Evolutionary conservation across 2,113 vertebrate species (phyloP).

Genomic region (Barnardius zonarius): DNA sequence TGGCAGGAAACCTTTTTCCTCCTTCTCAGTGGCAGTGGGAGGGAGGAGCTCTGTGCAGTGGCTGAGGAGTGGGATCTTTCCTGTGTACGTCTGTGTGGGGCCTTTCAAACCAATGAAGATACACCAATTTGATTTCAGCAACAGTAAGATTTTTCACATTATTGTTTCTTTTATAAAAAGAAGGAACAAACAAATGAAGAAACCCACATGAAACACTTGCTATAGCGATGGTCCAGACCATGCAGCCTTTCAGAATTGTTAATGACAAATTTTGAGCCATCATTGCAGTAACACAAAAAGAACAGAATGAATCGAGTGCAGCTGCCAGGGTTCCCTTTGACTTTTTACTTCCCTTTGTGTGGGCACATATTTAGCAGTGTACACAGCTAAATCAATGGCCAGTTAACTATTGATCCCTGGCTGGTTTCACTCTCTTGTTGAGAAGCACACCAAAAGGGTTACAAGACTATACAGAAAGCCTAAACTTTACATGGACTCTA

Average conservation of each 20-base stretch:
- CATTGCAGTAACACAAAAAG: neutral
- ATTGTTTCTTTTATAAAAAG: neutral
- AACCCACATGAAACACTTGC: neutral
- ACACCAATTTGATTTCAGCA: neutral
- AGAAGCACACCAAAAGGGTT: neutral
- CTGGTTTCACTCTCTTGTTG: neutral
- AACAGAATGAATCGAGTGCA: neutral
- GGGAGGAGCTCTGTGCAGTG: no score
- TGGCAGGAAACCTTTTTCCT: neutral
- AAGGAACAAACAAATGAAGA: neutral
- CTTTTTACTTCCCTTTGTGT: constrained; percentile 8
- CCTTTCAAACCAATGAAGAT: neutral
- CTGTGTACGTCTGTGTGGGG: accelerated
- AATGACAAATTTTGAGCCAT: neutral
- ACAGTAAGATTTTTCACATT: neutral
- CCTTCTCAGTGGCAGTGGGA: accelerated
- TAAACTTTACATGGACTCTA: neutral
- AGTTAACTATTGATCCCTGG: constrained; percentile 14
- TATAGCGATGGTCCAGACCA: neutral
- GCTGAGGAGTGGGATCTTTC: neutral
- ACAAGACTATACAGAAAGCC: neutral
- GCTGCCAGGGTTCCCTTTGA: neutral
- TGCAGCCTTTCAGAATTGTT: neutral
- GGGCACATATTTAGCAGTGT: neutral
- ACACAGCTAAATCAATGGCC: constrained; percentile 41